Evolutionary conservation across 2,113 vertebrate species (phyloP).

Genomic region (Aldabrachelys gigantea): DNA sequence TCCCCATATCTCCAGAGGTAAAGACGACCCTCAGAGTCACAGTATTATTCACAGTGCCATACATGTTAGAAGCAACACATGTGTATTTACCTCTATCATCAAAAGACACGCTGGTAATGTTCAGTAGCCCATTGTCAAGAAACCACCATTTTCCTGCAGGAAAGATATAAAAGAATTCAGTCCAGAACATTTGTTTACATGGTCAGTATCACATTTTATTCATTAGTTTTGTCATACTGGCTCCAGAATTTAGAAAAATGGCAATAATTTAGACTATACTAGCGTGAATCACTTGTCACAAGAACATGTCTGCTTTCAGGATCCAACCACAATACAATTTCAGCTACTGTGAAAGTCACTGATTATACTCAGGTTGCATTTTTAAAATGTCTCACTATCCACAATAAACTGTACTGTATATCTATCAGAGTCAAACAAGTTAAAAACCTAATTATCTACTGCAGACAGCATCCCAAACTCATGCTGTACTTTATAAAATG

Average conservation of each 20-base stretch:
- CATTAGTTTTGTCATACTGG: neutral
- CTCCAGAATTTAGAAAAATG: slow-evolving; percentile 10
- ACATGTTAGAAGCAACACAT: slow-evolving; percentile 87
- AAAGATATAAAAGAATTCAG: slow-evolving; percentile 53
- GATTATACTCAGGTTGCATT: neutral
- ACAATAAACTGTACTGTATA: neutral
- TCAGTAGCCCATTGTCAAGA: slow-evolving; percentile 86
- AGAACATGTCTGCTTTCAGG: neutral
- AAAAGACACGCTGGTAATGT: slow-evolving; percentile 93
- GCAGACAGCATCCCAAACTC: neutral
- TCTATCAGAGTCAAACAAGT: neutral
- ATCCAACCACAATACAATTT: neutral
- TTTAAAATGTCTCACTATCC: neutral
- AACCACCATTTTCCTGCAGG: slow-evolving; percentile 89
- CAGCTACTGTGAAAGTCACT: neutral
- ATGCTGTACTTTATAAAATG: neutral
- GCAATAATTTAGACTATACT: neutral
- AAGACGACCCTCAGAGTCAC: slow-evolving; percentile 94
- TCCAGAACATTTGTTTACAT: neutral
- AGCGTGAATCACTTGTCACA: neutral
- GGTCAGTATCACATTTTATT: neutral
- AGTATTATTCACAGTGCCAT: slow-evolving; percentile 90
- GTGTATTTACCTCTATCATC: slow-evolving; percentile 96
- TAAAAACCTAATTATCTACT: neutral
- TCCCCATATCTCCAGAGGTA: slow-evolving; percentile 95